phyloP scores from a whole-genome alignment of 2,113 vertebrate genomes.

The Mohoua ochrocephala region DNA sequence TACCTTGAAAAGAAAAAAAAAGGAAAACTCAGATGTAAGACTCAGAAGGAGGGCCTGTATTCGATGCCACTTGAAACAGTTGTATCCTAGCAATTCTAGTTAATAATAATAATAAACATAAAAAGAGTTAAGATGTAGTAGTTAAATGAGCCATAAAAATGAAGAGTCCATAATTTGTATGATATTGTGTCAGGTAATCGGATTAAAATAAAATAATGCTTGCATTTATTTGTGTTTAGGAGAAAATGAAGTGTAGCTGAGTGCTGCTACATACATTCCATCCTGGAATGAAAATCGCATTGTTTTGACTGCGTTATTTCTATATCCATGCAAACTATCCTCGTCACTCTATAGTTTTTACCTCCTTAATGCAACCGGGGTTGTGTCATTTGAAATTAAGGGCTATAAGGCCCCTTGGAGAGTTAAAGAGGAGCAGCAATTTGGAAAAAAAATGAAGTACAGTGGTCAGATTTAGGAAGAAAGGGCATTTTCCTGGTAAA shows the following conservation, averaged over 20 bases:
- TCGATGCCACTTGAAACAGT: slow-evolving; percentile 13
- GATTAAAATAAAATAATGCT: slow-evolving; percentile 66
- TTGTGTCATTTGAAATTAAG: slow-evolving; percentile 57
- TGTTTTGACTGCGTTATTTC: slow-evolving; percentile 68
- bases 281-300: slow-evolving; percentile 61
- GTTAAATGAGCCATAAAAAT: slow-evolving; percentile 57
- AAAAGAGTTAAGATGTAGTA: slow-evolving; percentile 33
- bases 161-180: slow-evolving; percentile 31
- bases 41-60: neutral
- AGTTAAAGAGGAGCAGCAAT: slow-evolving; percentile 14
- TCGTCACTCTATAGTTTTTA: slow-evolving; percentile 31
- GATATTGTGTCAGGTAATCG: slow-evolving; percentile 54
- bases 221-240: slow-evolving; percentile 41
- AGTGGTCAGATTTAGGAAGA: slow-evolving; percentile 56
- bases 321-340: slow-evolving; percentile 52
- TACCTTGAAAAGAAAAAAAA: neutral
- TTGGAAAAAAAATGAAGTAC: slow-evolving; percentile 56
- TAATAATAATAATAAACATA: slow-evolving; percentile 52
- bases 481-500: slow-evolving; percentile 70
- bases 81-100: slow-evolving; percentile 55
- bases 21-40: neutral
- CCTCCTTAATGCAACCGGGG: neutral
- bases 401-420: slow-evolving; percentile 20
- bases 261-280: slow-evolving; percentile 29
- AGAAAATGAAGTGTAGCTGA: slow-evolving; percentile 63